Evolutionary conservation across 92 coral and sea anemone species (phyloP).

Genomic region (Zoanthus solanderi): DNA sequence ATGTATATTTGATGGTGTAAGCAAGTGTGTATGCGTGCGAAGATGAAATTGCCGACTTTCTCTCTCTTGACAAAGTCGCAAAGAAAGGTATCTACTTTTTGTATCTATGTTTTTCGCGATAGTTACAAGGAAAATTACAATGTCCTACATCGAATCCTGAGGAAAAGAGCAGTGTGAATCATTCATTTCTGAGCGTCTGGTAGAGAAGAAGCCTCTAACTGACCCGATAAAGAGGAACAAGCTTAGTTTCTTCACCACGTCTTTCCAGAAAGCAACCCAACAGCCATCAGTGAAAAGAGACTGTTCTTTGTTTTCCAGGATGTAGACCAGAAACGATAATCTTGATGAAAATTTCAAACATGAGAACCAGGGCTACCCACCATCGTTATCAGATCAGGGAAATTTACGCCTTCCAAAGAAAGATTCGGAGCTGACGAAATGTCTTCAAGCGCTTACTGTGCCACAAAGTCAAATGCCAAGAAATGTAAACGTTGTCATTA

Average conservation of each 20-base stretch:
- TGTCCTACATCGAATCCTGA: too few relatives aligned
- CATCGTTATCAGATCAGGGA: conserved; percentile 15
- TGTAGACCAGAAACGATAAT: neutral
- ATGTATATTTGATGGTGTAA: too few relatives aligned
- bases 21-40: too few relatives aligned
- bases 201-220: neutral
- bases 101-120: too few relatives aligned
- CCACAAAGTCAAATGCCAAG: neutral
- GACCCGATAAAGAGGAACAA: neutral
- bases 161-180: too few relatives aligned
- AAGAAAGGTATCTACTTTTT: too few relatives aligned
- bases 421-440: conserved; percentile 11
- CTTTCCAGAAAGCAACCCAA: neutral
- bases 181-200: too few relatives aligned
- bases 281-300: neutral
- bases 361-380: conserved; percentile 40
- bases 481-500: neutral
- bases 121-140: too few relatives aligned
- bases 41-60: too few relatives aligned
- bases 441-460: conserved; percentile 12
- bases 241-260: neutral
- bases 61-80: too few relatives aligned
- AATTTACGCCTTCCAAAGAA: conserved; percentile 38
- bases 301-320: neutral
- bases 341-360: conserved; percentile 30